Evolutionary conservation across 2,888 invertebrate genomes (phyloP), one percentile per base, ranked within the genome.

Genomic region (Sminthurides aquaticus): DNA sequence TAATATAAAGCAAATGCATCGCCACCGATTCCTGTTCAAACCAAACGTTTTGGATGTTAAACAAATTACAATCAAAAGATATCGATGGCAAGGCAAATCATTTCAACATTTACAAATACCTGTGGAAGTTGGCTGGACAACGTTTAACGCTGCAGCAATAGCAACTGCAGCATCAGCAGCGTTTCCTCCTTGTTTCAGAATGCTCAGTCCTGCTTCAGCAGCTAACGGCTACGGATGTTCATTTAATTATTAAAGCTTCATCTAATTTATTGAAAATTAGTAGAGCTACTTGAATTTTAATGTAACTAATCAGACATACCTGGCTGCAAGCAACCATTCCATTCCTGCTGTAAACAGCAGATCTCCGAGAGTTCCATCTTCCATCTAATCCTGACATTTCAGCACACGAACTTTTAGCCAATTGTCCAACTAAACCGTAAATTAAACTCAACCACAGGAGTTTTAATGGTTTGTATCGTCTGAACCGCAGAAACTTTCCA

Each of bases 131-230:
- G 80, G 80, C 66, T 79, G 77, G 3, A 77, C 77, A 0, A 80
- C 78, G 70, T 77, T 78, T 15, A 79, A 70, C 2, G 78, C 78
- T n/a, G 79, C 79, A 27, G 79, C 78, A 55, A 78, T 76, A 5
- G 78, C 79, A 28, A 80, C 77, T 15, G 79, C 79, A 20, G 79
- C 79, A 75, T 80, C 80, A 2, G 78, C 79, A 25, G 80, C 79
- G 76, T 80, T 80, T 15, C 79, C 79, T 15, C 79, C 79, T 48
- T 70, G 67, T 65, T 77, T 76, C 55, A 79, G 69, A 48, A 80
- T 77, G 0, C 65, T 54, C 0, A 71, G 48, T 1, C 74, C 74
- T 3, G 68, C 69, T 60, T 73, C 67, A 22, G 68, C 67, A 48
- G 70, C 70, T 24, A 72, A 28, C 1, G 70, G 70, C 70, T 70